Percentiles rank a stretch among this genome's conserved stretches.
Evolutionary conservation across 2,888 invertebrate genomes (phyloP).

Genomic region (Drosophila robusta): DNA sequence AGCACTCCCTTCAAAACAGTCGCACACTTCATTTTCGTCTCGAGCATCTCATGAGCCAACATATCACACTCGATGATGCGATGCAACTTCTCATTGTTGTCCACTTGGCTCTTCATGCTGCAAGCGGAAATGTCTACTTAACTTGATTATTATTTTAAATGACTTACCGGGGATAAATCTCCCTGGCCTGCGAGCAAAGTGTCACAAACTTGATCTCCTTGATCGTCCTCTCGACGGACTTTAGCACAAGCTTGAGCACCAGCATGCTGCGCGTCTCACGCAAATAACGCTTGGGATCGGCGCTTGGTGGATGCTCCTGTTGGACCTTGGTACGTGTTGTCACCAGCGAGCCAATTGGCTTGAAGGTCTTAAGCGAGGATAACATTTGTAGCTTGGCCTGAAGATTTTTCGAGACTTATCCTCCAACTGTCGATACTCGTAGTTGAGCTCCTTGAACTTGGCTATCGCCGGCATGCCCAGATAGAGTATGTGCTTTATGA

Average conservation of each 20-base stretch:
- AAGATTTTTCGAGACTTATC: conserved; percentile 74
- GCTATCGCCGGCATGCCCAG: conserved; percentile 83
- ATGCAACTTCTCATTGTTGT: conserved; percentile 80
- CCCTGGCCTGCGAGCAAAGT: conserved; percentile 80
- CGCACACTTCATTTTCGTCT: conserved; percentile 75
- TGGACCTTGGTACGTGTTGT: conserved; percentile 20
- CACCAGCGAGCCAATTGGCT: conserved; percentile 10
- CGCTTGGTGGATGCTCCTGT: conserved; percentile 20
- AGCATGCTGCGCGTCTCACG: conserved; percentile 84
- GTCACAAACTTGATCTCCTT: conserved; percentile 83
- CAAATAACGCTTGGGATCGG: conserved; percentile 78
- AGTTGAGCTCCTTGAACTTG: conserved; percentile 75
- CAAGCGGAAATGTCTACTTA: neutral
- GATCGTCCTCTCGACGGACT: conserved; percentile 80
- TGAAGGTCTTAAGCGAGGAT: conserved; percentile 46
- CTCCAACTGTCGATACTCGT: conserved; percentile 78
- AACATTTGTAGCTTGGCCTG: conserved; percentile 74
- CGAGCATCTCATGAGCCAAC: conserved; percentile 73
- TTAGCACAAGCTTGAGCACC: conserved; percentile 76
- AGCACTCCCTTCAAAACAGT: conserved; percentile 76
- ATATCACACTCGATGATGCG: conserved; percentile 77
- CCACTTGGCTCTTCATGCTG: conserved; percentile 82
- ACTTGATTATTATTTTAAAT: neutral
- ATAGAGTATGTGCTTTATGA: conserved; percentile 82
- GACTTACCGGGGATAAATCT: conserved; percentile 82